Evolutionary conservation across 2,797 vertebrate species (phyloP).

Genomic region (Thaleichthys pacificus): DNA sequence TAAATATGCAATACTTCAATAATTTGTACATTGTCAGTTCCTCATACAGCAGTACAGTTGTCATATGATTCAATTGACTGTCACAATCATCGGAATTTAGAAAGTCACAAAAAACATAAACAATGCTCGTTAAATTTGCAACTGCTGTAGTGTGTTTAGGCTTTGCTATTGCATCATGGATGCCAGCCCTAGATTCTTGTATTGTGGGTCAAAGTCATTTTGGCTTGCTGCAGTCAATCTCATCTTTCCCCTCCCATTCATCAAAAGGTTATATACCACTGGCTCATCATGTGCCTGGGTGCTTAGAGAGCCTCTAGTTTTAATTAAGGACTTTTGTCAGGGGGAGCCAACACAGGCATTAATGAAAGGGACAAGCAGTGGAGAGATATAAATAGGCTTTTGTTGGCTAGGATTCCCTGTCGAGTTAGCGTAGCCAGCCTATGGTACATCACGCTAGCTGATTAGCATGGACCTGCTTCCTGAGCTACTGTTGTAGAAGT

Average conservation of each 20-base stretch:
- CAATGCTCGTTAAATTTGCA: constrained; percentile 5
- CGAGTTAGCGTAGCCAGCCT: constrained; percentile 48
- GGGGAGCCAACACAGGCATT: constrained; percentile 45
- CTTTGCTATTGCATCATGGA: constrained; percentile 32
- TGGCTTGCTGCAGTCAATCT: constrained; percentile 12
- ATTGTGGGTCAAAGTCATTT: constrained; percentile 30
- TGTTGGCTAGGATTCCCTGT: constrained; percentile 68
- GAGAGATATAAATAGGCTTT: constrained; percentile 69
- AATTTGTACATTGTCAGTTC: constrained; percentile 2
- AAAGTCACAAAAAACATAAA: not conserved
- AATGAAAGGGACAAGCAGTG: constrained; percentile 52
- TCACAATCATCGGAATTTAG: not conserved
- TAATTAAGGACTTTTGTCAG: constrained; percentile 63
- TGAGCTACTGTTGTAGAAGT: constrained; percentile 48
- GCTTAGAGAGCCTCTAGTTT: constrained; percentile 43
- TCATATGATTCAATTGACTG: not conserved
- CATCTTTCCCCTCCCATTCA: constrained; percentile 15
- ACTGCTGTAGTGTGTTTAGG: constrained; percentile 8
- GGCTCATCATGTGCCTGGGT: constrained; percentile 11
- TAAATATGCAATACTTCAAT: not conserved
- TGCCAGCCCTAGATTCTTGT: constrained; percentile 11
- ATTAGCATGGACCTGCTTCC: constrained; percentile 56
- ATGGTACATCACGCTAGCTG: constrained; percentile 50
- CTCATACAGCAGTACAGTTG: not conserved
- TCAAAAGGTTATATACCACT: constrained; percentile 13